Evolutionary conservation across 2,888 invertebrate genomes (phyloP).

Genomic region (Theretra japonica): DNA sequence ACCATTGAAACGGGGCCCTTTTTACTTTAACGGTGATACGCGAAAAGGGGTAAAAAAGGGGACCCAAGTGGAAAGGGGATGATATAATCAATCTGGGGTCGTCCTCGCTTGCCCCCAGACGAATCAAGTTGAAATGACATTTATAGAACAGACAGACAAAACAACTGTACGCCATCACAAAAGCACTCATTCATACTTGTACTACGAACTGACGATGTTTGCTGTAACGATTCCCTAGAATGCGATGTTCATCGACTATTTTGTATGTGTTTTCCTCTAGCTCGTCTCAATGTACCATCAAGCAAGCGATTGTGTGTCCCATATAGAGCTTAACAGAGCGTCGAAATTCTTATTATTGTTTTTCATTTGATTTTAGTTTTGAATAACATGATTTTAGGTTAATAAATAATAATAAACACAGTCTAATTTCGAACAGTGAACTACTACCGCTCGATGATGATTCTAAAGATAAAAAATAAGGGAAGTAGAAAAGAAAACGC

Average conservation of each 20-base stretch:
- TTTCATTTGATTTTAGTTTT: too few species aligned
- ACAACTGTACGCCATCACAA: slow-evolving; percentile 28
- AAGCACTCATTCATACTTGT: slow-evolving; percentile 28
- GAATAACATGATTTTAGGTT: too few species aligned
- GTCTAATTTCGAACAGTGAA: too few species aligned
- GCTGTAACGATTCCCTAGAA: not conserved
- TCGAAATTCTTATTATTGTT: too few species aligned
- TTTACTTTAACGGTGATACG: slow-evolving; percentile 82
- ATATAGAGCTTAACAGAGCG: not conserved
- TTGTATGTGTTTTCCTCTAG: not conserved
- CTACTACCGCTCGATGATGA: too few species aligned
- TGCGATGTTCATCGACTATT: not conserved
- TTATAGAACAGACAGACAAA: slow-evolving; percentile 32
- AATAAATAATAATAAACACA: too few species aligned
- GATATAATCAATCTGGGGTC: slow-evolving; percentile 80
- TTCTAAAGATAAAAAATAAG: too few species aligned
- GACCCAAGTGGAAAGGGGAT: slow-evolving; percentile 70
- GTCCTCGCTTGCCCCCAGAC: slow-evolving; percentile 57
- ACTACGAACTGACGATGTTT: not conserved
- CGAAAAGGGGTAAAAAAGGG: slow-evolving; percentile 79
- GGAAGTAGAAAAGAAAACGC: too few species aligned
- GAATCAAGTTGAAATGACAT: slow-evolving; percentile 63
- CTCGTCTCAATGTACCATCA: not conserved
- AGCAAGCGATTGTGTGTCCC: not conserved
- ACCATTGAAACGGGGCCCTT: slow-evolving; percentile 79